phyloP scores from a whole-genome alignment of 2,888 invertebrate genomes.

The Erannis defoliaria region DNA sequence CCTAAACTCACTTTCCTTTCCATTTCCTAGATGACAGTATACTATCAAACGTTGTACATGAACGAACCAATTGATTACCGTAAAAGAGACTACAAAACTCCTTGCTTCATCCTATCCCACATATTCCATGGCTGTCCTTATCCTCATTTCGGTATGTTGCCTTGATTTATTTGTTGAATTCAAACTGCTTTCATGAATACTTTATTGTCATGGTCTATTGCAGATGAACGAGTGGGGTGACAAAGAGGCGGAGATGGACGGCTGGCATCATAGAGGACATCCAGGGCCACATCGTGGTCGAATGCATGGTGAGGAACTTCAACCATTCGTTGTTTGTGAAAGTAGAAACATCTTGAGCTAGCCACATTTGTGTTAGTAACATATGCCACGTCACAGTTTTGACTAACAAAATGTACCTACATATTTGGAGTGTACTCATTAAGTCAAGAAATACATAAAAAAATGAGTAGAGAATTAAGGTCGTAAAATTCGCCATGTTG shows the following conservation, averaged over 20 bases:
- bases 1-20: slow-evolving; percentile 6
- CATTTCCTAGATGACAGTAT: slow-evolving; percentile 71
- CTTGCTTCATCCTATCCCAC: slow-evolving; percentile 81
- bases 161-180: slow-evolving; percentile 37
- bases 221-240: slow-evolving; percentile 85
- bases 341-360: too few relatives aligned
- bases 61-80: slow-evolving; percentile 79
- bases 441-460: too few relatives aligned
- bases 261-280: slow-evolving; percentile 82
- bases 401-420: too few relatives aligned
- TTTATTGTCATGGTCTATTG: slow-evolving; percentile 39
- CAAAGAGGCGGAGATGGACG: slow-evolving; percentile 79
- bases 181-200: slow-evolving; percentile 20
- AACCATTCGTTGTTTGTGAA: background rate
- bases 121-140: slow-evolving; percentile 84
- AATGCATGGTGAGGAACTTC: slow-evolving; percentile 65
- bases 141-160: slow-evolving; percentile 79
- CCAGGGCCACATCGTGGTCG: slow-evolving; percentile 83
- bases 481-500: too few relatives aligned
- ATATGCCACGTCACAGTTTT: too few relatives aligned
- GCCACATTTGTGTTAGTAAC: too few relatives aligned
- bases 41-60: slow-evolving; percentile 71
- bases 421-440: too few relatives aligned
- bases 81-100: slow-evolving; percentile 67
- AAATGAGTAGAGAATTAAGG: too few relatives aligned